Evolutionary conservation across 2,113 vertebrate species (phyloP), one percentile per base, ranked within the genome.

Genomic region (Sula dactylatra): DNA sequence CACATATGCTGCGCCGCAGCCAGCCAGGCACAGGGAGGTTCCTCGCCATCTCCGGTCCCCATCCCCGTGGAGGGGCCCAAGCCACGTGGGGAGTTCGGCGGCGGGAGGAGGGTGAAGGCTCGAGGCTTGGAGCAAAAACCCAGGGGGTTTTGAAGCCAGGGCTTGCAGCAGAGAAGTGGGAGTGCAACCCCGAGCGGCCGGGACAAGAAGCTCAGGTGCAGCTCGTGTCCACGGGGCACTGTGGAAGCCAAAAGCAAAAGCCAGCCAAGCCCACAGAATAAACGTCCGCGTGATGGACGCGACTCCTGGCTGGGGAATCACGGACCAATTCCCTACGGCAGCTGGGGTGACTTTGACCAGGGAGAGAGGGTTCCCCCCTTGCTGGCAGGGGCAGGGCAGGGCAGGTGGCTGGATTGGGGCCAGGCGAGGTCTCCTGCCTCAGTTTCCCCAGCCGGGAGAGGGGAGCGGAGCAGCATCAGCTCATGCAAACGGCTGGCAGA

Each of bases 1-100:
- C 98, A 86, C 98, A 98, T 98, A 98, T 98, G 98, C 95, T 98
- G 92, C 0, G 9, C 40, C 8, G n/a, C 81, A 96, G 92, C 88
- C 94, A 95, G 96, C 95, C 97, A 97, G 96, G 94, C 82, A 8
- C 66, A 3, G 45, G 77, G 90, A 89, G 13, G 50, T 50, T 55
- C 88, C 86, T 74, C 24, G 0, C 52, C 16, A 2, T 74, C 21
- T 58, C 93, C 4, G 2, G 11, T 67, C 40, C 65, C 36, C 27
- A 0, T 40, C 71, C 58, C 90, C 9, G 2, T 0, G 4, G 26
- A 76, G 0, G 16, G 34, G 47, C 10, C 32, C 1, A 36, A 80
- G 56, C 47, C 2, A 0, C 1, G 3, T 7, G 2, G 20, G 15
- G 36, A 81, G 22, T 32, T 14, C 0, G 0, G 59, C 13, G 14